phyloP scores from a whole-genome alignment of 2,888 invertebrate genomes.

The Melinaea marsaeus region DNA sequence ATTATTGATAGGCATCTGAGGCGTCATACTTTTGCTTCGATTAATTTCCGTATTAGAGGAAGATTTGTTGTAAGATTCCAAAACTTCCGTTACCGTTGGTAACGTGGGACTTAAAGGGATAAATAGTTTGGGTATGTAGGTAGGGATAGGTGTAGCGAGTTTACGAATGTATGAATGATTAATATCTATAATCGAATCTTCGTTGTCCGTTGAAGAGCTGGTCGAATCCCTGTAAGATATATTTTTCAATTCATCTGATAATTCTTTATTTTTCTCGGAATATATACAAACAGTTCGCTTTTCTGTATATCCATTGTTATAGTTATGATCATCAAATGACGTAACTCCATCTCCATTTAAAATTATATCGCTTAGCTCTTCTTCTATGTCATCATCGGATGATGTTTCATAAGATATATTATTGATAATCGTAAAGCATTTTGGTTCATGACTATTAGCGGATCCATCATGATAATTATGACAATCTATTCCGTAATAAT shows the following conservation, averaged over 20 bases:
- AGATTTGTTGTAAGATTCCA: slow-evolving; percentile 46
- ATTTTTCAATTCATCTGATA: slow-evolving; percentile 44
- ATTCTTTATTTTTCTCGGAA: slow-evolving; percentile 57
- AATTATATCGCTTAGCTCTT: slow-evolving; percentile 36
- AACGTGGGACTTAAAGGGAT: slow-evolving; percentile 50
- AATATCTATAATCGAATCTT: slow-evolving; percentile 26
- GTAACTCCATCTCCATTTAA: slow-evolving; percentile 31
- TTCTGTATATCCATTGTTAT: slow-evolving; percentile 38
- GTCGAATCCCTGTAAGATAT: slow-evolving; percentile 40
- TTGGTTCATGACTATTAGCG: slow-evolving; percentile 38
- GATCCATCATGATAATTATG: slow-evolving; percentile 5
- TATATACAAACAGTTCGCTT: slow-evolving; percentile 61
- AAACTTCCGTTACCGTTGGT: slow-evolving; percentile 61
- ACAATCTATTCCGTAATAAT: slow-evolving; percentile 20
- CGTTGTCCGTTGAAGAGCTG: slow-evolving; percentile 39
- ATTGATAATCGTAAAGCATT: slow-evolving; percentile 52
- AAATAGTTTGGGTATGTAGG: slow-evolving; percentile 53
- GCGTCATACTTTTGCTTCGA: neutral
- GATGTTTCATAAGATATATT: slow-evolving; percentile 49
- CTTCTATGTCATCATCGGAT: slow-evolving; percentile 40
- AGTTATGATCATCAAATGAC: slow-evolving; percentile 37
- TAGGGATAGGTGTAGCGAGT: slow-evolving; percentile 53
- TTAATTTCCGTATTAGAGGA: slow-evolving; percentile 30
- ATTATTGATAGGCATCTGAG: slow-evolving; percentile 41
- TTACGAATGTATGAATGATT: slow-evolving; percentile 26